phyloP scores from a whole-genome alignment of 2,888 invertebrate genomes.

The Aphidoletes aphidimyza region DNA sequence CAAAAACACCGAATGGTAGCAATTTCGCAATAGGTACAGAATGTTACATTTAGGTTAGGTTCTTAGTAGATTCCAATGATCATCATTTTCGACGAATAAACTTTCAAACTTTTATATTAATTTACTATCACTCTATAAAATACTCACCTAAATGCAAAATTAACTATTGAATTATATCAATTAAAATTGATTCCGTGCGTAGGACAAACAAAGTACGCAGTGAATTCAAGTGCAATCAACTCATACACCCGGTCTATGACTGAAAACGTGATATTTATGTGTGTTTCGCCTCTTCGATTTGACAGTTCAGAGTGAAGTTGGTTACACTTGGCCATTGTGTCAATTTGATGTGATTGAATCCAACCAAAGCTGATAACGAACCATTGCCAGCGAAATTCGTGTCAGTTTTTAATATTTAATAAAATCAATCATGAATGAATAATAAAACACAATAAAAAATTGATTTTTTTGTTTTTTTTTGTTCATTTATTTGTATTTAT shows the following conservation, averaged over 20 bases:
- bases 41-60: conserved; percentile 27
- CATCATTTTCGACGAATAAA: background rate
- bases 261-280: conserved; percentile 53
- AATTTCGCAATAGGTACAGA: background rate
- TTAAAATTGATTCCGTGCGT: background rate
- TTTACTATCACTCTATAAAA: background rate
- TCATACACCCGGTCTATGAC: conserved; percentile 35
- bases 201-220: background rate
- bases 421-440: background rate
- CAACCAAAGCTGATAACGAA: no score
- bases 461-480: background rate
- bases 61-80: background rate
- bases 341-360: no score
- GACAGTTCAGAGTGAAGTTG: conserved; percentile 39
- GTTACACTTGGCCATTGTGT: background rate
- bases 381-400: no score
- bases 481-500: background rate
- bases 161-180: background rate
- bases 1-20: background rate
- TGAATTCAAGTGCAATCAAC: background rate
- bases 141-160: conserved; percentile 38
- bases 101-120: background rate
- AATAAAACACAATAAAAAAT: background rate
- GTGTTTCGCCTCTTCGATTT: background rate
- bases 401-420: background rate